Evolutionary conservation across 2,888 invertebrate genomes (phyloP).

Genomic region (Junonia oenone): DNA sequence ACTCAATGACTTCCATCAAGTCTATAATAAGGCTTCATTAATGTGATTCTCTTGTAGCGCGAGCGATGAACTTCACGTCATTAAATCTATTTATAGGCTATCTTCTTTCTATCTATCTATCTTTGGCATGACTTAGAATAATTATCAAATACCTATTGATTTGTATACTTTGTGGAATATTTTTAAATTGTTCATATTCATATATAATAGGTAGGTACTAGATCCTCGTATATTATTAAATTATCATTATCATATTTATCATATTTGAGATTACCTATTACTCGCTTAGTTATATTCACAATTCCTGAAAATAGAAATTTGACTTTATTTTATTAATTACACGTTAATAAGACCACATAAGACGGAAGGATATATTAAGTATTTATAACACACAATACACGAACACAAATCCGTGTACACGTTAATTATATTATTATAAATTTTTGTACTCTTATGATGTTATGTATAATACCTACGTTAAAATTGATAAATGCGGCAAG

Average conservation of each 20-base stretch:
- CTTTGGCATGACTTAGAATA: too few relatives aligned
- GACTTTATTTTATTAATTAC: too few relatives aligned
- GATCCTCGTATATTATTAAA: too few relatives aligned
- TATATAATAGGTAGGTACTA: too few relatives aligned
- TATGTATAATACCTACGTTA: background rate
- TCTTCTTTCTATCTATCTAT: background rate
- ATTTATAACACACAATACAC: background rate
- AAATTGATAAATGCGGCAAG: conserved; percentile 4
- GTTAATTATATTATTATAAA: too few relatives aligned
- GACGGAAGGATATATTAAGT: background rate
- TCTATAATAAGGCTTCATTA: conserved; percentile 16
- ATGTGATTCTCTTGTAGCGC: conserved; percentile 3
- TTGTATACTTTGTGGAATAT: too few relatives aligned
- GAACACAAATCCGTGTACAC: background rate
- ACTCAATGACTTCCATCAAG: background rate
- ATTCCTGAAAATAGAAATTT: too few relatives aligned
- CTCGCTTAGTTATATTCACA: too few relatives aligned
- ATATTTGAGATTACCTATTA: too few relatives aligned
- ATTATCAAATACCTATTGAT: background rate
- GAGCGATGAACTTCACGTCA: conserved; percentile 12
- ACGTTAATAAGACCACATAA: background rate
- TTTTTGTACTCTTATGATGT: background rate
- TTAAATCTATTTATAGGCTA: conserved; percentile 11
- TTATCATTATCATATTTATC: too few relatives aligned
- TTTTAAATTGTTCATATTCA: too few relatives aligned